Evolutionary conservation across 2,797 vertebrate genomes (phyloP).

Genomic region (Siniperca obscura): DNA sequence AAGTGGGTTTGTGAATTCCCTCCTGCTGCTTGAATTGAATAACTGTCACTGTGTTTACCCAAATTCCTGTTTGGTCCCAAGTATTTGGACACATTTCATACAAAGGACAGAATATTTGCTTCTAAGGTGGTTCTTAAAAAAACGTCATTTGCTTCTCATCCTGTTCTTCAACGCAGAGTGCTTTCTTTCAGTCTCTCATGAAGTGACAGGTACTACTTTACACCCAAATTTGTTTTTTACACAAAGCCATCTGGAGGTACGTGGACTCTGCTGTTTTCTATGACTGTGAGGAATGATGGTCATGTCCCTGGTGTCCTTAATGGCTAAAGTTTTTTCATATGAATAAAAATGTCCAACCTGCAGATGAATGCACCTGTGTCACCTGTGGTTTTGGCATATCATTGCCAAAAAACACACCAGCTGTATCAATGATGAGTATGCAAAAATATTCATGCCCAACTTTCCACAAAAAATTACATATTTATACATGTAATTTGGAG

Average conservation of each 20-base stretch:
- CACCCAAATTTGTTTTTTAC: constrained; percentile 42
- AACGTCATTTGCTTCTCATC: not conserved
- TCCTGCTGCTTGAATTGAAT: constrained; percentile 53
- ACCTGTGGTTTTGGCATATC: constrained; percentile 59
- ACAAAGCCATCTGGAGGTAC: constrained; percentile 60
- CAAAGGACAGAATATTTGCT: constrained; percentile 26
- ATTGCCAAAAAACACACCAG: constrained; percentile 60
- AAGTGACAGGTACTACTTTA: constrained; percentile 39
- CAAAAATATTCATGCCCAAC: constrained; percentile 61
- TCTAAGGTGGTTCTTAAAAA: constrained; percentile 1
- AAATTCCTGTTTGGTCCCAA: constrained; percentile 18
- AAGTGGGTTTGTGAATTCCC: constrained; percentile 53
- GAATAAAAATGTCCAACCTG: constrained; percentile 56
- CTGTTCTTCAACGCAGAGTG: not conserved
- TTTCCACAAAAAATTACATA: constrained; percentile 17
- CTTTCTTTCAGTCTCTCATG: constrained; percentile 28
- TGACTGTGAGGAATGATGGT: constrained; percentile 56
- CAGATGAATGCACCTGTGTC: constrained; percentile 49
- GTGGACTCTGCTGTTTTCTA: constrained; percentile 49
- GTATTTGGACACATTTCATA: constrained; percentile 21
- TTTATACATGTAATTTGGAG: constrained; percentile 10
- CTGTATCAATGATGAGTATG: constrained; percentile 60
- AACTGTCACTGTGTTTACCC: constrained; percentile 50
- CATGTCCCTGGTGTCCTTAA: constrained; percentile 55
- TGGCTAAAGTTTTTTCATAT: constrained; percentile 42